phyloP scores from a whole-genome alignment of 30 jellyfish, hydroid and myxozoan genomes.

The Aurelia sp. region DNA sequence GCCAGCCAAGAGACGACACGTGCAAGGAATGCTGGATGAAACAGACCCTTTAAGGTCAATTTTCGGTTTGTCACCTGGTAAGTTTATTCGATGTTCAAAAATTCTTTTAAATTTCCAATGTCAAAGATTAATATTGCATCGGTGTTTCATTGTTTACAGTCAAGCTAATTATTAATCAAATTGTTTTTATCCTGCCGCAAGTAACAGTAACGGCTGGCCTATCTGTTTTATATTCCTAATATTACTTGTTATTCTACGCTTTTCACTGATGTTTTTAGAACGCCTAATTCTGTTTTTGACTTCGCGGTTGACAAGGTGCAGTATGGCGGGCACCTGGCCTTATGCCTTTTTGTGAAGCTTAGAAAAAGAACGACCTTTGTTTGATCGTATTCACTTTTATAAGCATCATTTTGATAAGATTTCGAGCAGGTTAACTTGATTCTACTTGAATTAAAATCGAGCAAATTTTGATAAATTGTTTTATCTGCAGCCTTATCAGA shows the following conservation, averaged over 20 bases:
- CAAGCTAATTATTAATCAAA: neutral
- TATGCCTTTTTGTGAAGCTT: neutral
- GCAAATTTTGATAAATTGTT: constrained; percentile 19
- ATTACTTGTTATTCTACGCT: neutral
- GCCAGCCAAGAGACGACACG: too few relatives aligned
- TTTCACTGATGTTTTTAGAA: neutral
- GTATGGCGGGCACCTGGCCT: constrained; percentile 60
- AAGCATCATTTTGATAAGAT: constrained; percentile 21
- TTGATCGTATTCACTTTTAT: neutral
- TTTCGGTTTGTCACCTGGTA: too few relatives aligned
- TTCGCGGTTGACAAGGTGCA: constrained; percentile 24
- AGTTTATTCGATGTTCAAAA: too few relatives aligned
- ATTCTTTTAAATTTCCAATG: too few relatives aligned
- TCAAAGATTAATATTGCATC: too few relatives aligned
- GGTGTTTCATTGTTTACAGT: neutral
- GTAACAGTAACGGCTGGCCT: constrained; percentile 1
- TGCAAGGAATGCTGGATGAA: too few relatives aligned
- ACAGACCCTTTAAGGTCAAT: too few relatives aligned
- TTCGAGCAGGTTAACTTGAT: neutral
- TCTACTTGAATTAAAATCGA: neutral
- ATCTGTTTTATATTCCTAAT: neutral
- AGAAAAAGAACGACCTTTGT: neutral
- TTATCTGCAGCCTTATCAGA: constrained; percentile 18
- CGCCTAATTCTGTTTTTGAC: constrained; percentile 19
- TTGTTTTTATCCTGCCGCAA: constrained; percentile 12